A percentile compares a stretch with the other conserved stretches of the same genome.
Evolutionary conservation across 2,113 vertebrate genomes (phyloP).

Genomic region (Ornithorhynchus anatinus): DNA sequence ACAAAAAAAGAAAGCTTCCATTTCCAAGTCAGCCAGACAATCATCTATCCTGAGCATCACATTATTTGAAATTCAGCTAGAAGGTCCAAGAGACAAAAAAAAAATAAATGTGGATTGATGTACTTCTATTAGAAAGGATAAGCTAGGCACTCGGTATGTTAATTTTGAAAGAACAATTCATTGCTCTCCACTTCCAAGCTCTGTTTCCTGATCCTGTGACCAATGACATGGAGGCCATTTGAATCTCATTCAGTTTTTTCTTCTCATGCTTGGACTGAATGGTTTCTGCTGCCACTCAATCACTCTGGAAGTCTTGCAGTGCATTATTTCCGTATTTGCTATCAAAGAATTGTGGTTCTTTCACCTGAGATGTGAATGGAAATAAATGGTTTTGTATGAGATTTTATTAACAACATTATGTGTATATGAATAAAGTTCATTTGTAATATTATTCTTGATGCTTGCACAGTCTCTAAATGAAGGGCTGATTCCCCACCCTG

Average conservation of each 20-base stretch:
- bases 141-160: no score
- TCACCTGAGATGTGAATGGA: conserved; percentile 38
- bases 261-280: neutral
- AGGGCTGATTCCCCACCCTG: neutral
- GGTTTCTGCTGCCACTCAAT: neutral
- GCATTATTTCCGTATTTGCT: neutral
- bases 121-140: no score
- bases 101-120: no score
- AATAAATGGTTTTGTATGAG: conserved; percentile 33
- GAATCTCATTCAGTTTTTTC: neutral
- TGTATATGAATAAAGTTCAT: conserved; percentile 36
- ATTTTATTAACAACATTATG: conserved; percentile 32
- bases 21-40: no score
- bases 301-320: neutral
- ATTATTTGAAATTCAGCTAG: no score
- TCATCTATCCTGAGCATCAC: no score
- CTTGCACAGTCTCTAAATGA: neutral
- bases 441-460: neutral
- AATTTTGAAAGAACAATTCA: no score
- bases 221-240: neutral
- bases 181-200: neutral
- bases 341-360: neutral
- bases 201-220: neutral
- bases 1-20: no score
- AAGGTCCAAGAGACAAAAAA: no score